These are phyloP conservation scores for Otis tarda DNA, from an alignment of 2,113 vertebrate species.

Conservation along the genomic window DNA sequence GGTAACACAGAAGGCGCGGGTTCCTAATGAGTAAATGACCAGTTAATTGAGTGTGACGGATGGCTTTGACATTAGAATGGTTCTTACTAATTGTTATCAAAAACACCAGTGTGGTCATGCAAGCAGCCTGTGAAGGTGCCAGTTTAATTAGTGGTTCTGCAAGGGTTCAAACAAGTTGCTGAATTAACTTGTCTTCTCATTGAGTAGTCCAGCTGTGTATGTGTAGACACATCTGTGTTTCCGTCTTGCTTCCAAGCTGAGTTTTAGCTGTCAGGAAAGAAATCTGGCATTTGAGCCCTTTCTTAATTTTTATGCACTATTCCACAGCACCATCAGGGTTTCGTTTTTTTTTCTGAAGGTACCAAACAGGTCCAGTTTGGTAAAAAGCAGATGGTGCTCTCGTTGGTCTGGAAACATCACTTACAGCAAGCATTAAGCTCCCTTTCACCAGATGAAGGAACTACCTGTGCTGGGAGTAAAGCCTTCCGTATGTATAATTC, in stretches of 20 bases:
- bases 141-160: not conserved
- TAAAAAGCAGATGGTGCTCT: not conserved
- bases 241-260: not conserved
- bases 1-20: too few species aligned
- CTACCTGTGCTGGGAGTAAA: not conserved
- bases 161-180: not conserved
- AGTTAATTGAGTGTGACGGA: not conserved
- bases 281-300: not conserved
- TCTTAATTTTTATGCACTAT: not conserved
- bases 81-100: not conserved
- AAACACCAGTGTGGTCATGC: not conserved
- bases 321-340: not conserved
- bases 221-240: fast-evolving
- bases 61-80: not conserved
- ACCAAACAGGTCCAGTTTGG: too few species aligned
- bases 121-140: not conserved
- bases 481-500: not conserved
- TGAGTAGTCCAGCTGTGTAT: not conserved
- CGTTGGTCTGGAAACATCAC: not conserved
- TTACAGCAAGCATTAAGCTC: not conserved
- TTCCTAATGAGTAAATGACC: not conserved
- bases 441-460: not conserved
- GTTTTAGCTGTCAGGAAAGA: not conserved
- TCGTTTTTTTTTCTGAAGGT: not conserved
- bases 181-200: not conserved